Conservation (phyloP, 2,888 invertebrate species). For the Drosophila nigricruria region DNA sequence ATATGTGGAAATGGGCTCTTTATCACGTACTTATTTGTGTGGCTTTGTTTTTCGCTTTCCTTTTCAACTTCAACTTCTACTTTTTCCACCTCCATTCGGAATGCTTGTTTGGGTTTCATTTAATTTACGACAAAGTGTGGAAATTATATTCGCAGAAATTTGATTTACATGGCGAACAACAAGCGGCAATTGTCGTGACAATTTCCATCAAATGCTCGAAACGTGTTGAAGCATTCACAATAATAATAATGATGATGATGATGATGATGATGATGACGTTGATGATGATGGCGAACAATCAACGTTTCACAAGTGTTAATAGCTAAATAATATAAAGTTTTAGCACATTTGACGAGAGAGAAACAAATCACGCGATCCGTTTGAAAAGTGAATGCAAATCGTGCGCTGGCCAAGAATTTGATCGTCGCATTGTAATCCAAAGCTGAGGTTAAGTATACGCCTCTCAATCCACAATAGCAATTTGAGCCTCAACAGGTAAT, state of each 20-base stretch:
- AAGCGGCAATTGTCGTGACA: slow-evolving; percentile 71
- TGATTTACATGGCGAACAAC: slow-evolving; percentile 65
- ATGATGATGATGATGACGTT: slow-evolving; percentile 18
- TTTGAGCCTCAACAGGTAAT: background rate
- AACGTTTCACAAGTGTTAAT: slow-evolving; percentile 62
- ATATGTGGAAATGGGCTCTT: slow-evolving; percentile 38
- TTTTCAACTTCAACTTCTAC: background rate
- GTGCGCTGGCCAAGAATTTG: slow-evolving; percentile 25
- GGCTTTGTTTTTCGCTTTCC: slow-evolving; percentile 10
- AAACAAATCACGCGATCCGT: slow-evolving; percentile 45
- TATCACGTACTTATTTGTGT: slow-evolving; percentile 42
- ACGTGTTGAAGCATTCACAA: slow-evolving; percentile 64
- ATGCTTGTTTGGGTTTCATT: slow-evolving; percentile 41
- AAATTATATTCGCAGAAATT: slow-evolving; percentile 51
- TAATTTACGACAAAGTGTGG: slow-evolving; percentile 42
- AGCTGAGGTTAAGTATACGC: slow-evolving; percentile 37
- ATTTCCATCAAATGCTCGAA: slow-evolving; percentile 43
- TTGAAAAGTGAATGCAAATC: slow-evolving; percentile 41
- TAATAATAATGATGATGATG: slow-evolving; percentile 19
- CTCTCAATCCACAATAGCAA: slow-evolving; percentile 30
- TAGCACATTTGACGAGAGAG: slow-evolving; percentile 7
- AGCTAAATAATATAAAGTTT: slow-evolving; percentile 61
- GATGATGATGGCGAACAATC: slow-evolving; percentile 20
- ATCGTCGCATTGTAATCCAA: slow-evolving; percentile 22
- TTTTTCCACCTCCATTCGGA: slow-evolving; percentile 23